Conservation (phyloP, 2,797 vertebrate genomes). For the Takifugu rubripes region DNA sequence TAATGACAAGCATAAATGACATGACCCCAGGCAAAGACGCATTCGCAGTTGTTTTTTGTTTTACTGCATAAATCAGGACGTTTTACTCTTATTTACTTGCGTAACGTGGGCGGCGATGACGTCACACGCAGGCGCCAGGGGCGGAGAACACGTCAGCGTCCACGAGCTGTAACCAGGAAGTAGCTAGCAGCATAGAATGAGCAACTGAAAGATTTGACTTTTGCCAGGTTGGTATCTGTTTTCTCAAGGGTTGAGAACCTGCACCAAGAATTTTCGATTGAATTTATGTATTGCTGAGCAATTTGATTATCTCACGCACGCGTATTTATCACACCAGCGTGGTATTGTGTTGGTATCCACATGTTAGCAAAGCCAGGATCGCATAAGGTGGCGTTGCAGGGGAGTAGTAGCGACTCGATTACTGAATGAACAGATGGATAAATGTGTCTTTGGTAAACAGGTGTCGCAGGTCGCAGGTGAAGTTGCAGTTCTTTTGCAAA, state of each 20-base stretch:
- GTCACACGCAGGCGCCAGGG: not conserved
- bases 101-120: not conserved
- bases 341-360: not conserved
- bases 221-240: slow-evolving; percentile 54
- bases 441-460: not conserved
- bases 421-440: not conserved
- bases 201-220: slow-evolving; percentile 37
- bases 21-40: no score
- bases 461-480: not conserved
- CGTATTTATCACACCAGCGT: no score
- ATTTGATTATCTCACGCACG: not conserved
- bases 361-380: not conserved
- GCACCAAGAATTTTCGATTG: not conserved
- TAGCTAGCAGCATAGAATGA: slow-evolving; percentile 56
- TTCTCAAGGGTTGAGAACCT: slow-evolving; percentile 26
- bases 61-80: no score
- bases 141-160: slow-evolving; percentile 50
- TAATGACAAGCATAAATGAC: no score
- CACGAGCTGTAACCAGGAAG: slow-evolving; percentile 57
- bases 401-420: not conserved
- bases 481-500: not conserved
- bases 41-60: no score
- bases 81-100: not conserved
- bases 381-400: slow-evolving; percentile 5
- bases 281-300: rapidly evolving